Evolutionary conservation across 64 coral and sea anemone genomes (phyloP).

Genomic region (Acropora yongei): DNA sequence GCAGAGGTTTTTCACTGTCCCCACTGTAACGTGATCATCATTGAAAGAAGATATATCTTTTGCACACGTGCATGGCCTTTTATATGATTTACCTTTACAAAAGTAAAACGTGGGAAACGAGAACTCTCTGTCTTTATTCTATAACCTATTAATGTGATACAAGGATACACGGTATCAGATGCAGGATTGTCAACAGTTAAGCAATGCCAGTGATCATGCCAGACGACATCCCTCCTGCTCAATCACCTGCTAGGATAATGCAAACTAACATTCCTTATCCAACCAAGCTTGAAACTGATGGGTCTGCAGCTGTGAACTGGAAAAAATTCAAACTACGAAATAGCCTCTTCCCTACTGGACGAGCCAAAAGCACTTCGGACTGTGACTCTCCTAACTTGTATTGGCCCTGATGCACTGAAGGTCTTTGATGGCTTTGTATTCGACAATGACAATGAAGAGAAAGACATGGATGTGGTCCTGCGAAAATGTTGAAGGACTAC

Average conservation of each 20-base stretch:
- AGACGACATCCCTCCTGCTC: neutral
- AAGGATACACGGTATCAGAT: constrained; percentile 57
- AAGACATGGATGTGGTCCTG: constrained; percentile 8
- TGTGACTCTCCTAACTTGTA: constrained; percentile 7
- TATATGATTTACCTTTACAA: too few species aligned
- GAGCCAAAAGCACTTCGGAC: constrained; percentile 50
- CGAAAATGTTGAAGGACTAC: too few species aligned
- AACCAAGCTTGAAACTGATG: constrained; percentile 46
- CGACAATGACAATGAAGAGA: constrained; percentile 18
- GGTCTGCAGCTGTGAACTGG: constrained; percentile 32
- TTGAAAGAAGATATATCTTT: too few species aligned
- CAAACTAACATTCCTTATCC: constrained; percentile 64
- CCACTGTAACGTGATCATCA: too few species aligned
- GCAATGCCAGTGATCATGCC: constrained; percentile 4
- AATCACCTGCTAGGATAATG: constrained; percentile 15
- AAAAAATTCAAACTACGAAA: constrained; percentile 61
- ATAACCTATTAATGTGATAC: too few species aligned
- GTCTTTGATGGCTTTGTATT: constrained; percentile 31
- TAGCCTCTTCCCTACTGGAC: constrained; percentile 41
- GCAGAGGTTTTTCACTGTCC: too few species aligned
- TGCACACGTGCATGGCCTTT: too few species aligned
- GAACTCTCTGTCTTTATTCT: too few species aligned
- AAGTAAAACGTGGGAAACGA: too few species aligned
- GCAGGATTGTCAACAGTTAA: constrained; percentile 3
- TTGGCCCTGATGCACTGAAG: too few species aligned